A percentile compares a stretch with the other conserved stretches of the same genome.
Evolutionary conservation across 2,888 invertebrate genomes (phyloP).

Genomic region (Zaprionus bogoriensis): DNA sequence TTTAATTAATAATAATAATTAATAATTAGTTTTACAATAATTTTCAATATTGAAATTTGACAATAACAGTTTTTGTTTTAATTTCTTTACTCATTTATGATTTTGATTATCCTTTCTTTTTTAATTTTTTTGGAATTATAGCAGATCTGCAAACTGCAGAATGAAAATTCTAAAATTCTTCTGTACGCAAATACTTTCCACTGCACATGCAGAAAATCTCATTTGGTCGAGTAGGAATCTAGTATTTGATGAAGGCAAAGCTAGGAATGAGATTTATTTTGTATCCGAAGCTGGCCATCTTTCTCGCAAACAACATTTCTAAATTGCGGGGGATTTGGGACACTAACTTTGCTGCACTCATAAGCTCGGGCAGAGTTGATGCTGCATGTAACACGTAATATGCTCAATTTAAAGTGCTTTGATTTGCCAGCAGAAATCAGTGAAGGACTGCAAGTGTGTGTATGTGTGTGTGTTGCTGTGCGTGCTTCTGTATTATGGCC

Average conservation of each 20-base stretch:
- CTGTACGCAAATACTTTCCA: no score
- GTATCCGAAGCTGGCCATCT: background rate
- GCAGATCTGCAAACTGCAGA: no score
- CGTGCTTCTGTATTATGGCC: conserved; percentile 24
- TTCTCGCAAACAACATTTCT: background rate
- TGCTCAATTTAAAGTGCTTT: conserved; percentile 69
- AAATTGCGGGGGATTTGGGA: no score
- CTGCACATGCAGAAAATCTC: background rate
- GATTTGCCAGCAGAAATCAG: conserved; percentile 53
- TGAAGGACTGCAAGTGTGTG: conserved; percentile 16
- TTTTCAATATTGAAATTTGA: no score
- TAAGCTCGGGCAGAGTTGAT: conserved; percentile 18
- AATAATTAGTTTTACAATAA: no score
- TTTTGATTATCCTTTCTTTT: no score
- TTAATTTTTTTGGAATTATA: no score
- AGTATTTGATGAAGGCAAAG: conserved; percentile 17
- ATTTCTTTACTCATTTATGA: no score
- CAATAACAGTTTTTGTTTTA: no score
- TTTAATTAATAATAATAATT: no score
- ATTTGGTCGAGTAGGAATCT: background rate
- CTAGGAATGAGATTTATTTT: conserved; percentile 14
- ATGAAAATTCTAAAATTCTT: no score
- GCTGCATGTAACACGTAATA: conserved; percentile 52
- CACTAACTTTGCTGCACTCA: conserved; percentile 7
- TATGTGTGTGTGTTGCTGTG: conserved; percentile 18